Evolutionary conservation across 2,113 vertebrate species (phyloP).

Genomic region (Clarias batrachus): DNA sequence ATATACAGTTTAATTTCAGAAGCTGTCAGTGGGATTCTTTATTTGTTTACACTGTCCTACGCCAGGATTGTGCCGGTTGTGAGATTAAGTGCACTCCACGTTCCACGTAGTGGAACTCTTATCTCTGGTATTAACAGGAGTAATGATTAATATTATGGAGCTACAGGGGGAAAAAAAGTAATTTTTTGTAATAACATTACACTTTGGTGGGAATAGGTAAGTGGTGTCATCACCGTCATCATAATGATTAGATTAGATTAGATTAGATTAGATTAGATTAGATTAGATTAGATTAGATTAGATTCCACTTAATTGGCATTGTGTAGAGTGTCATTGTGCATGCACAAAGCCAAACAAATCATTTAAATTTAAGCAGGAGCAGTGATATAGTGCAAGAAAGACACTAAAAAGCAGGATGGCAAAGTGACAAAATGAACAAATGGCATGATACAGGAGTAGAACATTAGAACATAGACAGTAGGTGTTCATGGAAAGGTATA

Average conservation of each 20-base stretch:
- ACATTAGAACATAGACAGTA: background rate
- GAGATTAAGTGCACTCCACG: constrained; percentile 30
- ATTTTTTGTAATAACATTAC: background rate
- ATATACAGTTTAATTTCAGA: constrained; percentile 17
- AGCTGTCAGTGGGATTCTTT: constrained; percentile 29
- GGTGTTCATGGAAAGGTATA: background rate
- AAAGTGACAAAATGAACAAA: background rate
- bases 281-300: background rate
- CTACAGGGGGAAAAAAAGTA: background rate
- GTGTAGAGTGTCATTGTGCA: background rate
- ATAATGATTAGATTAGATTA: background rate
- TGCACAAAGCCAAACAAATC: background rate
- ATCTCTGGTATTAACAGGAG: constrained; percentile 44
- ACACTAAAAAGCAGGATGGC: background rate
- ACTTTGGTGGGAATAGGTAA: background rate
- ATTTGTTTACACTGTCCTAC: constrained; percentile 34
- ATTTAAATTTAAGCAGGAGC: background rate
- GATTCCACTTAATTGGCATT: background rate
- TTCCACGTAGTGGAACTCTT: constrained; percentile 16
- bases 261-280: background rate
- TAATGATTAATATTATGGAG: constrained; percentile 54
- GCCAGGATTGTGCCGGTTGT: constrained; percentile 2
- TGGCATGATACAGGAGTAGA: background rate
- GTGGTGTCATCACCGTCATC: background rate
- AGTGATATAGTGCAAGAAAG: background rate